Evolutionary conservation across 53 echinoderm and acorn worm genomes (phyloP).

Genomic region (Stichopus horrens): DNA sequence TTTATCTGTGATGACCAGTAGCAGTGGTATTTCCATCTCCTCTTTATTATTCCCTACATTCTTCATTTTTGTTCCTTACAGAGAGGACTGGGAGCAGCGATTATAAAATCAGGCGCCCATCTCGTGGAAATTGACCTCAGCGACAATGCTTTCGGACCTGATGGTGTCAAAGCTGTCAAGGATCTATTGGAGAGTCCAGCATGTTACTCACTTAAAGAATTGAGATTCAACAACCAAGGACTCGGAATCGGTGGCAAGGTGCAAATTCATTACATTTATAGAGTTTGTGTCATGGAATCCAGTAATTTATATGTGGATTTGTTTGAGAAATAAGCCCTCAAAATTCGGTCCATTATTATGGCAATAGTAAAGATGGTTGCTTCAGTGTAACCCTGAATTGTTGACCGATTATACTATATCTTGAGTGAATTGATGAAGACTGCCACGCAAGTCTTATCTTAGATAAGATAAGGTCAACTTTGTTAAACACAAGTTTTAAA

Average conservation of each 20-base stretch:
- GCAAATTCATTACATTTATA: not conserved
- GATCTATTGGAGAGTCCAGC: slow-evolving; percentile 84
- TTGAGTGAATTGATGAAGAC: too few species aligned
- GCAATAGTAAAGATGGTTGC: too few species aligned
- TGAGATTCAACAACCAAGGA: slow-evolving; percentile 97
- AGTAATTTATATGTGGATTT: too few species aligned
- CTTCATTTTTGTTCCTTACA: slow-evolving; percentile 4
- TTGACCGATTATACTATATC: too few species aligned
- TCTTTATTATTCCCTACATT: not conserved
- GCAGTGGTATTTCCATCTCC: not conserved
- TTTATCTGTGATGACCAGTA: too few species aligned
- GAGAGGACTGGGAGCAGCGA: slow-evolving; percentile 76
- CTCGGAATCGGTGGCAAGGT: slow-evolving; percentile 98
- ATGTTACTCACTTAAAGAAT: slow-evolving; percentile 79
- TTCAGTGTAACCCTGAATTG: too few species aligned
- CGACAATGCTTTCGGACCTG: slow-evolving; percentile 97
- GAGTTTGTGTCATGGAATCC: not conserved
- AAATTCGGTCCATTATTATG: too few species aligned
- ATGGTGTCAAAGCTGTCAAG: slow-evolving; percentile 80
- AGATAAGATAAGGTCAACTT: too few species aligned
- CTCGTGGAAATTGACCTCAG: slow-evolving; percentile 87
- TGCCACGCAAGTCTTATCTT: too few species aligned
- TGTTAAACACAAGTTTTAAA: too few species aligned
- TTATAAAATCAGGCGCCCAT: slow-evolving; percentile 80
- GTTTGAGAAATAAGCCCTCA: too few species aligned